Percentiles rank a stretch among this genome's conserved stretches.
These are phyloP conservation scores for Drosophila kanekoi DNA, from an alignment of 2,888 invertebrate genomes.

Conservation along the genomic window DNA sequence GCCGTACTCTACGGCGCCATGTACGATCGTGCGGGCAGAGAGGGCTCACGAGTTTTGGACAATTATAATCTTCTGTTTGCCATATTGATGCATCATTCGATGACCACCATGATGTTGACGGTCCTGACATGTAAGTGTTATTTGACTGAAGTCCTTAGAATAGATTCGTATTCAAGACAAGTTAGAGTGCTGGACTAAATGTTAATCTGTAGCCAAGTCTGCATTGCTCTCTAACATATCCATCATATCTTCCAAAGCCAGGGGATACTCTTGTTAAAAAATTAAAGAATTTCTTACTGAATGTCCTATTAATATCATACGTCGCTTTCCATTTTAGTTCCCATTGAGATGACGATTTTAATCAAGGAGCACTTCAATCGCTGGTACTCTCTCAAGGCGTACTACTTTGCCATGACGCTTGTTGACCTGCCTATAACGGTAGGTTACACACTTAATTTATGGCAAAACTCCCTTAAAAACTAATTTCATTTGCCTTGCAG, in stretches of 20 bases:
- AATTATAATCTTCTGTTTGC: constrained; percentile 96
- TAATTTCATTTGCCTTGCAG: constrained; percentile 83
- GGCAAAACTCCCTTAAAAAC: rapidly evolving
- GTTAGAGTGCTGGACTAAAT: no score
- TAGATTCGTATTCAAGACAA: no score
- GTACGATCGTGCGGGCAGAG: constrained; percentile 90
- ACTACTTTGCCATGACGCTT: constrained; percentile 91
- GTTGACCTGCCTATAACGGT: constrained; percentile 93
- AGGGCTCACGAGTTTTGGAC: constrained; percentile 91
- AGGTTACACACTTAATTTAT: constrained; percentile 79
- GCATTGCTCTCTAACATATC: no score
- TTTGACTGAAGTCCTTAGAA: neutral
- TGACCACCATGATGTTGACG: constrained; percentile 96
- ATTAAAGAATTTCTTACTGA: no score
- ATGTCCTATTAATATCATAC: no score
- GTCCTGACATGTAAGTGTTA: constrained; percentile 92
- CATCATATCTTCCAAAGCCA: no score
- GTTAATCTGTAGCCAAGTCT: no score
- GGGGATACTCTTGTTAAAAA: no score
- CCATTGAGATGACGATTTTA: constrained; percentile 92
- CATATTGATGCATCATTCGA: constrained; percentile 96
- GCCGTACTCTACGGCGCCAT: constrained; percentile 92
- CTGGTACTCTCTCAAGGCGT: constrained; percentile 94
- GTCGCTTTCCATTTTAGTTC: constrained; percentile 83
- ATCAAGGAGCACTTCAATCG: constrained; percentile 94